phyloP scores from a whole-genome alignment of 2,113 vertebrate species.

The Hystrix cristata region DNA sequence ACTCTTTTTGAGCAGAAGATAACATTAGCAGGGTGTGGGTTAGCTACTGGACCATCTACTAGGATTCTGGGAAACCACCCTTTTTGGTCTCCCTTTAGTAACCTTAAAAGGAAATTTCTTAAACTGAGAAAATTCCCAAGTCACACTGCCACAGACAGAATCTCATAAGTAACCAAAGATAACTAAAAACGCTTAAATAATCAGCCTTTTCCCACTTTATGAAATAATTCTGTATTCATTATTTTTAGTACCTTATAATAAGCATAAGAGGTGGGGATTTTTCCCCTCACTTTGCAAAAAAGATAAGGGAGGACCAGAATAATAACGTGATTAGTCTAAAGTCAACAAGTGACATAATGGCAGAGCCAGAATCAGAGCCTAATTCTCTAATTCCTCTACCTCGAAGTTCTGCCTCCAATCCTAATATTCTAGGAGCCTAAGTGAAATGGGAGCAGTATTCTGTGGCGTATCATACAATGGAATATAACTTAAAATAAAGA shows the following conservation, averaged over 20 bases:
- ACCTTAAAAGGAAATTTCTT: constrained; percentile 39
- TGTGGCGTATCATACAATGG: background rate
- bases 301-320: background rate
- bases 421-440: background rate
- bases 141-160: constrained; percentile 24
- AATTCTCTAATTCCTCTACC: background rate
- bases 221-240: background rate
- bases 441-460: background rate
- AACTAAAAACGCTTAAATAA: constrained; percentile 36
- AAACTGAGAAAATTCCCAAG: constrained; percentile 41
- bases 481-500: background rate
- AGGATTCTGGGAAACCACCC: constrained; percentile 9
- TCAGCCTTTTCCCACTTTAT: background rate
- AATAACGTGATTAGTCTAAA: constrained; percentile 5
- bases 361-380: background rate
- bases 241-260: background rate
- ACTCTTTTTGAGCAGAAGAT: background rate
- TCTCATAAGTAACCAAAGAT: background rate
- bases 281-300: constrained; percentile 1
- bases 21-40: background rate
- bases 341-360: background rate
- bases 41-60: background rate
- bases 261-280: background rate
- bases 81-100: background rate
- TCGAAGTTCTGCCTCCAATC: background rate